Conservation (phyloP, 2,888 invertebrate species). For the Epistrophe eligans region DNA sequence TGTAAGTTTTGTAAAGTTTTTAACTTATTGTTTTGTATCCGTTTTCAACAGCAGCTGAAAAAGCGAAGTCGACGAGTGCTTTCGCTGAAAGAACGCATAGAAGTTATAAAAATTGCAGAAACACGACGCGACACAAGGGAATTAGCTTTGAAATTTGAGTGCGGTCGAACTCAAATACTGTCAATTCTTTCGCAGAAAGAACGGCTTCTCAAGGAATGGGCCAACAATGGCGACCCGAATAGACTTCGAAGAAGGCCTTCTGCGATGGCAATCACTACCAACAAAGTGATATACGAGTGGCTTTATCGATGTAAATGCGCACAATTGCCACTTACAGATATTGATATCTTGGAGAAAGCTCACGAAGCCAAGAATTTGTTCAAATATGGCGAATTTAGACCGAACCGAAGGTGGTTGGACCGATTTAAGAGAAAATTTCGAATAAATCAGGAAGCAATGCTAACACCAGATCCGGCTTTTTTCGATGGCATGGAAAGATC, state of each 20-base stretch:
- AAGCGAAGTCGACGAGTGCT: conserved; percentile 55
- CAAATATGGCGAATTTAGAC: conserved; percentile 58
- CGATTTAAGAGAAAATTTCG: conserved; percentile 57
- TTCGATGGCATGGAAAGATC: conserved; percentile 6
- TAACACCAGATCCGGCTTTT: neutral
- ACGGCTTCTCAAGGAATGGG: conserved; percentile 58
- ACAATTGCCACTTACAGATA: conserved; percentile 37
- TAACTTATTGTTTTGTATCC: neutral
- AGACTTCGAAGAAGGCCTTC: conserved; percentile 62
- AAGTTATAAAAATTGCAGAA: conserved; percentile 56
- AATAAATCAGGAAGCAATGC: conserved; percentile 28
- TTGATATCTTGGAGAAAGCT: conserved; percentile 53
- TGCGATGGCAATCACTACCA: conserved; percentile 43
- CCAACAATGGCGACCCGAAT: conserved; percentile 58
- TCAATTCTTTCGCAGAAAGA: conserved; percentile 69
- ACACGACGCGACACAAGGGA: conserved; percentile 51
- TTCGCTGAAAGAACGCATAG: conserved; percentile 66
- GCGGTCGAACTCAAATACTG: conserved; percentile 68
- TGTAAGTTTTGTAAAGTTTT: neutral
- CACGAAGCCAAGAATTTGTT: conserved; percentile 55
- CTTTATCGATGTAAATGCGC: conserved; percentile 31
- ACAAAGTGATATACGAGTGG: conserved; percentile 64
- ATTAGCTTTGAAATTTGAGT: conserved; percentile 51
- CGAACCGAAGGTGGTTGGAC: conserved; percentile 64
- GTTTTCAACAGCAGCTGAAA: conserved; percentile 20